phyloP scores from a whole-genome alignment of 2,113 vertebrate genomes.

The Syngnathus scovelli region DNA sequence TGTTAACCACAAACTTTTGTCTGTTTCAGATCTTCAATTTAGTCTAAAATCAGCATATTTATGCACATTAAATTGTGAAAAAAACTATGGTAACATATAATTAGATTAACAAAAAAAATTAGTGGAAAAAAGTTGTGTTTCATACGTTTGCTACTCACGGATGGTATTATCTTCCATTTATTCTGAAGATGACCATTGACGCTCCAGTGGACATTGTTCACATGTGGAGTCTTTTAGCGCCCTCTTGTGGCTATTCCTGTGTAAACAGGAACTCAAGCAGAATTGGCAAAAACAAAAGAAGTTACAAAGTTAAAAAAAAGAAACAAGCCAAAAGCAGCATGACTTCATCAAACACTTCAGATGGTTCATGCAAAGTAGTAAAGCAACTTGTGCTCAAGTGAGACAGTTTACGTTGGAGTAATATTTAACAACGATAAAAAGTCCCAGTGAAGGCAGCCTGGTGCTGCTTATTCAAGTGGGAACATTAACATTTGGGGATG shows the following conservation, averaged over 20 bases:
- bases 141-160: neutral
- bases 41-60: no score
- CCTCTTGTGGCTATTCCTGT: constrained; percentile 44
- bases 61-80: no score
- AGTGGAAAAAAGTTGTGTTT: no score
- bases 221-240: constrained; percentile 29
- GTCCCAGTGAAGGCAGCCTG: neutral
- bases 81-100: no score
- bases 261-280: constrained; percentile 14
- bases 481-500: constrained; percentile 64
- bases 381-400: neutral
- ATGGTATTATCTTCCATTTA: neutral
- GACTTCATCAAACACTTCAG: neutral
- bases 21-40: neutral
- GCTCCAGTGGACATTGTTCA: no score
- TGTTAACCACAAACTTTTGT: neutral
- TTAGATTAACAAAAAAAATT: neutral
- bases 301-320: constrained; percentile 5
- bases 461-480: constrained; percentile 57
- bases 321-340: constrained; percentile 6
- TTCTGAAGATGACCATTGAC: neutral
- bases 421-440: constrained; percentile 1
- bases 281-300: neutral
- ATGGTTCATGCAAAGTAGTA: neutral
- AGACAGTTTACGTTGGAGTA: constrained; percentile 1